phyloP scores from a whole-genome alignment of 2,888 invertebrate species.

The Prosapia bicincta region DNA sequence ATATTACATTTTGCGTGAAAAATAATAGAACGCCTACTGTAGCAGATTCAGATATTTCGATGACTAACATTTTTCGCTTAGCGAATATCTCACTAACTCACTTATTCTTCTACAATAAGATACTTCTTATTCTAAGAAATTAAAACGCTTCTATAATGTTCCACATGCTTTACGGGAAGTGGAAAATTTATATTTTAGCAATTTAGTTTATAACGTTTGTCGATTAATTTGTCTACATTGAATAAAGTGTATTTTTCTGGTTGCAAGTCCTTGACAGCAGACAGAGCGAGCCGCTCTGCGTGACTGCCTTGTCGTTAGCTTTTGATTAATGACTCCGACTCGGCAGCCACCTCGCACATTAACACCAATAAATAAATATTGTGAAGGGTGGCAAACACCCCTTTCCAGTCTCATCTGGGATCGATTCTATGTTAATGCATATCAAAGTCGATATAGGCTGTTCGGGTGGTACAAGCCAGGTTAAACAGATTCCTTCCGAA shows the following conservation, averaged over 20 bases:
- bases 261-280: neutral
- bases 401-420: neutral
- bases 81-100: too few relatives aligned
- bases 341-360: constrained; percentile 12
- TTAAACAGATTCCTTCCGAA: too few relatives aligned
- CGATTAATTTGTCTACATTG: neutral
- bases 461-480: neutral
- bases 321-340: neutral
- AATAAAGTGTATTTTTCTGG: neutral
- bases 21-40: too few relatives aligned
- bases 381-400: neutral
- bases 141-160: too few relatives aligned
- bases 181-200: too few relatives aligned
- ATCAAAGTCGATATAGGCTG: neutral
- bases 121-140: too few relatives aligned
- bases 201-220: too few relatives aligned
- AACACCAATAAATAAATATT: constrained; percentile 24
- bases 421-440: constrained; percentile 2
- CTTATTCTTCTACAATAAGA: too few relatives aligned
- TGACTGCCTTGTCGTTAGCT: neutral
- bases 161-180: too few relatives aligned
- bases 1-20: too few relatives aligned
- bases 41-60: too few relatives aligned
- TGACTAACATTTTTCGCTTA: too few relatives aligned
- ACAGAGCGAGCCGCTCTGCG: neutral